phyloP scores from a whole-genome alignment of 2,888 invertebrate genomes.

The Cylloceria caligata region DNA sequence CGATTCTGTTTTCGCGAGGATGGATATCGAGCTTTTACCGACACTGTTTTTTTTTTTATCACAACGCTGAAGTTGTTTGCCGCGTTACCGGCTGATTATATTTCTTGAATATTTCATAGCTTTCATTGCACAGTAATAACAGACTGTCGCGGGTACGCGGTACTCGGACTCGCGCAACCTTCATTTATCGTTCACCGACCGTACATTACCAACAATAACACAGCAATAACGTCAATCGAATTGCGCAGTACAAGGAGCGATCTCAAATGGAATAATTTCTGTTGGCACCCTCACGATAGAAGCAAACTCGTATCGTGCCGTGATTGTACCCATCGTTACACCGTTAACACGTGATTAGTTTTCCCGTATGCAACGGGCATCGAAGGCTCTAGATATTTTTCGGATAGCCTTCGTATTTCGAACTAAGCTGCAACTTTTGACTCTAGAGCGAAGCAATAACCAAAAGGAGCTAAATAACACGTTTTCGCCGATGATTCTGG shows the following conservation, averaged over 20 bases:
- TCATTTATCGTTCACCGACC: conserved; percentile 27
- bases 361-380: too few relatives aligned
- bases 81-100: conserved; percentile 25
- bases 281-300: neutral
- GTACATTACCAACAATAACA: conserved; percentile 35
- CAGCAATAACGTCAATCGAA: neutral
- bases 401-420: neutral
- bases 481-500: too few relatives aligned
- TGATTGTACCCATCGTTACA: too few relatives aligned
- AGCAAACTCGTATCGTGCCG: neutral
- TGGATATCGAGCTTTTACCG: conserved; percentile 32
- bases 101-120: conserved; percentile 59
- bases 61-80: conserved; percentile 41
- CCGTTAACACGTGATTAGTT: too few relatives aligned
- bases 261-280: neutral
- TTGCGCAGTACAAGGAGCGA: neutral
- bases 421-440: too few relatives aligned
- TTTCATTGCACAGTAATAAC: conserved; percentile 24
- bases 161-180: conserved; percentile 56
- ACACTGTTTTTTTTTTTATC: conserved; percentile 17
- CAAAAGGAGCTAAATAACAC: too few relatives aligned
- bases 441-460: too few relatives aligned
- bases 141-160: neutral
- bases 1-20: conserved; percentile 42
- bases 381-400: neutral